These are phyloP conservation scores for Lacerta viridis DNA, from an alignment of 2,797 vertebrate genomes.

Conservation along the genomic window DNA sequence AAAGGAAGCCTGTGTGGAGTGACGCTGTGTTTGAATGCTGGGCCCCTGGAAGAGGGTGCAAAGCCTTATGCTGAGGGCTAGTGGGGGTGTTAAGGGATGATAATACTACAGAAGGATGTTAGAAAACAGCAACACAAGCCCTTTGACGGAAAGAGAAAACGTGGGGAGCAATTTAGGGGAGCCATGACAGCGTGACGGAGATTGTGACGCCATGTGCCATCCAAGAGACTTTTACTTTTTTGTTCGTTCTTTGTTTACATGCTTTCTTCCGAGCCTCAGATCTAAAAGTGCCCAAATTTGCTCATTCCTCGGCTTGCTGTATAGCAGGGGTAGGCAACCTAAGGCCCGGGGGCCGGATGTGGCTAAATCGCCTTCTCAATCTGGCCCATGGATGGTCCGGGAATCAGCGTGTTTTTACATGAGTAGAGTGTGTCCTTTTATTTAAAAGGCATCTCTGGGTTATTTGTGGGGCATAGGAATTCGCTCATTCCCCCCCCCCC, in stretches of 20 bases:
- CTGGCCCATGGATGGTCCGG: no score
- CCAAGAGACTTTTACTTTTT: background rate
- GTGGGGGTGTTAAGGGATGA: background rate
- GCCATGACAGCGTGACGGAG: background rate
- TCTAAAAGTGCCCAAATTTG: background rate
- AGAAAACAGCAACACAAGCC: background rate
- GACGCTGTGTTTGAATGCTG: background rate
- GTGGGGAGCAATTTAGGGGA: background rate
- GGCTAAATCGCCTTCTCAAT: no score
- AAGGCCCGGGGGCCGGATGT: no score
- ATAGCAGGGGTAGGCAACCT: no score
- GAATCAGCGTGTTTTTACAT: no score
- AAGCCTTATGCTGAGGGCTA: no score
- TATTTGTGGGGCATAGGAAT: no score
- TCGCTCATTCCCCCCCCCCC: no score
- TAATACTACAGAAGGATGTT: background rate
- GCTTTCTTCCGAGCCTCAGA: background rate
- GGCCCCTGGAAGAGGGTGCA: no score
- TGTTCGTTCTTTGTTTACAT: background rate
- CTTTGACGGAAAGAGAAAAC: background rate
- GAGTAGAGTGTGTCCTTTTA: no score
- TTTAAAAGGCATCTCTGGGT: no score
- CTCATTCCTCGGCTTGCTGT: background rate
- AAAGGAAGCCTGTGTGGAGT: background rate
- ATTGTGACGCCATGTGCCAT: background rate